These are phyloP conservation scores for Amphipyra berbera DNA, from an alignment of 2,888 invertebrate species.

Conservation along the genomic window DNA sequence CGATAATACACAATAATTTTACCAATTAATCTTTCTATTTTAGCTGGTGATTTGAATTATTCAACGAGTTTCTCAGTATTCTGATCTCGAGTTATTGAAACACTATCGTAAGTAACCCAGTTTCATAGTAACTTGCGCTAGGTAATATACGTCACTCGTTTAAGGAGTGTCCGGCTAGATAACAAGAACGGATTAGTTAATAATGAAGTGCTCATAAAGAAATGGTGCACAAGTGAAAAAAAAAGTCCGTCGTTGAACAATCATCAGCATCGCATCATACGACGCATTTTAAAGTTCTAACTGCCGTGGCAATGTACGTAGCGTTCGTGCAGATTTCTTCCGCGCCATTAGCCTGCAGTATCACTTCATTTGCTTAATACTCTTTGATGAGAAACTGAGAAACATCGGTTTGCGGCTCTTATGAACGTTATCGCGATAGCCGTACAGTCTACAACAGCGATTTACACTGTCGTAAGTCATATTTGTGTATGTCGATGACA, in stretches of 20 bases:
- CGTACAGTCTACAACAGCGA: constrained; percentile 23
- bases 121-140: constrained; percentile 35
- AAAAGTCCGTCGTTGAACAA: not conserved
- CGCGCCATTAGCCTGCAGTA: not conserved
- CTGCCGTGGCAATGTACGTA: not conserved
- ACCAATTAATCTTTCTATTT: constrained; percentile 44
- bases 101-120: constrained; percentile 56
- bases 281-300: not conserved
- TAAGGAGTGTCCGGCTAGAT: constrained; percentile 53
- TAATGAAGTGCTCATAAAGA: constrained; percentile 9
- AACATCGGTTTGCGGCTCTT: constrained; percentile 12
- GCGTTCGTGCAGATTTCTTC: constrained; percentile 6
- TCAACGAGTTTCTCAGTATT: constrained; percentile 37
- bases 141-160: constrained; percentile 46
- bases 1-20: constrained; percentile 29
- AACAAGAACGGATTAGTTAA: constrained; percentile 33
- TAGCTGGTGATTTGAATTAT: constrained; percentile 29
- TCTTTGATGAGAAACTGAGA: constrained; percentile 13
- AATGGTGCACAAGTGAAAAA: not conserved
- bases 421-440: constrained; percentile 28
- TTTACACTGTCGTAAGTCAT: constrained; percentile 17
- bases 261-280: not conserved
- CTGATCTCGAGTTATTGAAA: constrained; percentile 45
- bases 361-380: constrained; percentile 1
- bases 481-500: constrained; percentile 52